phyloP scores from a whole-genome alignment of 1,140 invertebrate species.

The Bombus sibiricus region DNA sequence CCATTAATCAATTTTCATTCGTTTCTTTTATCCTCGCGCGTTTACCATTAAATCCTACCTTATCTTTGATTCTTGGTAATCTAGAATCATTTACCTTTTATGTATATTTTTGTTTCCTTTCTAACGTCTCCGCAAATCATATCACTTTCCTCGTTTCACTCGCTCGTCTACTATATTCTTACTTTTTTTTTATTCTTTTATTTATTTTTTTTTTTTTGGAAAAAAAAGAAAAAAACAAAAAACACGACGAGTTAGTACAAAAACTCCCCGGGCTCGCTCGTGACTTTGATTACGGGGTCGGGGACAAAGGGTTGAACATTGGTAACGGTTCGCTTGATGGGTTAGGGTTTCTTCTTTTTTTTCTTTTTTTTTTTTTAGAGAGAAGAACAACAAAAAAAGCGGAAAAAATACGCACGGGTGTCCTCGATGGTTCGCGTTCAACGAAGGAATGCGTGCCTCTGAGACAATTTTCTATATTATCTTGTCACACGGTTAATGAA shows the following conservation, averaged over 20 bases:
- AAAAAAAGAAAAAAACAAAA: neutral
- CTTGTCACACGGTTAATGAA: neutral
- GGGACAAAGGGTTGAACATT: slow-evolving; percentile 22
- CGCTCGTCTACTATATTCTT: slow-evolving; percentile 61
- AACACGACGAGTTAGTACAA: slow-evolving; percentile 67
- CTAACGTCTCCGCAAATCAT: neutral
- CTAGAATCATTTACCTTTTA: neutral
- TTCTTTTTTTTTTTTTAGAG: slow-evolving; percentile 26
- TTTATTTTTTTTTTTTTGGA: neutral
- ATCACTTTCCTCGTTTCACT: slow-evolving; percentile 65
- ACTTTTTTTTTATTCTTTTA: neutral
- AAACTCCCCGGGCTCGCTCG: slow-evolving; percentile 56
- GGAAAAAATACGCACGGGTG: slow-evolving; percentile 44
- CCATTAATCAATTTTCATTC: slow-evolving; percentile 1
- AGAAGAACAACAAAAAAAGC: slow-evolving; percentile 55
- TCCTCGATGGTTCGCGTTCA: slow-evolving; percentile 22
- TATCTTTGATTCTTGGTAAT: neutral
- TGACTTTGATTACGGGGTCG: slow-evolving; percentile 46
- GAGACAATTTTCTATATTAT: slow-evolving; percentile 14
- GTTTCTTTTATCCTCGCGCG: neutral
- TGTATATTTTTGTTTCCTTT: neutral
- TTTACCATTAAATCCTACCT: neutral
- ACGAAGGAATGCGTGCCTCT: slow-evolving; percentile 25
- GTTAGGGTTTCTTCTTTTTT: slow-evolving; percentile 41
- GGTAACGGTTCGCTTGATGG: slow-evolving; percentile 18